Percentiles rank a stretch among this genome's conserved stretches.
Evolutionary conservation across 2,797 vertebrate species (phyloP).

Genomic region (Nyctibius grandis): DNA sequence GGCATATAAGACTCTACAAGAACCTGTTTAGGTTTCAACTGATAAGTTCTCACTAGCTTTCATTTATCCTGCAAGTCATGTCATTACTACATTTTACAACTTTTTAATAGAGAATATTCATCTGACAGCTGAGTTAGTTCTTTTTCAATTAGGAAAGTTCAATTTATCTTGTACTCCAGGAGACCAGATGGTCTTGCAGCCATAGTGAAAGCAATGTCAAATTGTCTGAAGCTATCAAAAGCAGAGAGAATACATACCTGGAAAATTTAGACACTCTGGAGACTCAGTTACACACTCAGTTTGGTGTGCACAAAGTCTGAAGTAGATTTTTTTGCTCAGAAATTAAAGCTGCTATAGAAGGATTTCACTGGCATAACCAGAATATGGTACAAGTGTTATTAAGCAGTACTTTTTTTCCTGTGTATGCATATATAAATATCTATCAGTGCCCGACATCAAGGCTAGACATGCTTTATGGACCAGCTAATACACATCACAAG

Average conservation of each 20-base stretch:
- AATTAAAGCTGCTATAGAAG: neutral
- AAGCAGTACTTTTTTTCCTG: neutral
- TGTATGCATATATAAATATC: neutral
- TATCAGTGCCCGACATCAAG: neutral
- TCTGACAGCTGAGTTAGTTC: neutral
- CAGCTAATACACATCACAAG: neutral
- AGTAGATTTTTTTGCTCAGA: neutral
- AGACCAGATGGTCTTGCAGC: neutral
- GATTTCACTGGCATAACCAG: neutral
- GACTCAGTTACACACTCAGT: neutral
- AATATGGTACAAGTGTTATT: neutral
- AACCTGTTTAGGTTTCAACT: neutral
- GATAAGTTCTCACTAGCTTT: neutral
- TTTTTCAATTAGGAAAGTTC: neutral
- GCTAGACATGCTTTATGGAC: neutral
- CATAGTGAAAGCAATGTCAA: neutral
- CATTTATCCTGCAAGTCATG: neutral
- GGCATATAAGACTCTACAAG: neutral
- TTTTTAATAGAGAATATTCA: neutral
- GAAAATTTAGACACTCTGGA: neutral
- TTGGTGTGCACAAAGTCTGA: neutral
- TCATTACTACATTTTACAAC: neutral
- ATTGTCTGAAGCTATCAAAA: neutral
- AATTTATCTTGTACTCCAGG: neutral
- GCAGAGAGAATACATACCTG: slow-evolving; percentile 18